Base-by-base conservation (phyloP, 2,113 vertebrate genomes). In the Sorex fumeus region DNA sequence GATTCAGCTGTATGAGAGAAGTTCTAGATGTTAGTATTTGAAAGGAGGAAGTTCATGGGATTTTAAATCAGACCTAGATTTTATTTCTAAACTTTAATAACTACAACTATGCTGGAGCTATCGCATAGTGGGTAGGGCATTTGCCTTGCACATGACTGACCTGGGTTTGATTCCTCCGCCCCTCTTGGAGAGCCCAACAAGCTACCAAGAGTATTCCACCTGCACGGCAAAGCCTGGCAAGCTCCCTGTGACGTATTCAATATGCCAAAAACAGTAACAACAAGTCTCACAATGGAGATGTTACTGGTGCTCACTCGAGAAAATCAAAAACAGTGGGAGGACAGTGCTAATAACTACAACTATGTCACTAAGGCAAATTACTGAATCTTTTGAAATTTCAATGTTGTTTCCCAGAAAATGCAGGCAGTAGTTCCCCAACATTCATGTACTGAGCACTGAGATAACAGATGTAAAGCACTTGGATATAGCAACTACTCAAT, bases 61-160 rank as follows among this genome's bases (percentile, higher is more conserved):
- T 85, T 71, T 81, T 12, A 70, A 93, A 88, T 80, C 87, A 92
- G 88, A 70, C 8, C 72, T 90, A 53, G 66, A 66, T 72, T 86
- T 94, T 70, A 75, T 87, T 92, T 80, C 30, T 81, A 64, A 50
- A 47, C 16, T 91, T 64, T 84, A 47, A 53, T 85, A 60, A 91
- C 78, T 82, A 79, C 28, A 81, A 66, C 25, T 27, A 8, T 19
- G 13, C n/a, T n/a, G n/a, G n/a, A n/a, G n/a, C n/a, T n/a, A n/a
- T n/a, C n/a, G n/a, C n/a, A n/a, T n/a, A n/a, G n/a, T n/a, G n/a
- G n/a, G n/a, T n/a, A n/a, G n/a, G n/a, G n/a, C n/a, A n/a, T n/a
- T n/a, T n/a, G n/a, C n/a, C n/a, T n/a, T n/a, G n/a, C n/a, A n/a
- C n/a, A n/a, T n/a, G n/a, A n/a, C n/a, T n/a, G n/a, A n/a, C n/a